phyloP scores from a whole-genome alignment of 35 echinoderm and acorn worm species.

The Holothuria glaberrima region DNA sequence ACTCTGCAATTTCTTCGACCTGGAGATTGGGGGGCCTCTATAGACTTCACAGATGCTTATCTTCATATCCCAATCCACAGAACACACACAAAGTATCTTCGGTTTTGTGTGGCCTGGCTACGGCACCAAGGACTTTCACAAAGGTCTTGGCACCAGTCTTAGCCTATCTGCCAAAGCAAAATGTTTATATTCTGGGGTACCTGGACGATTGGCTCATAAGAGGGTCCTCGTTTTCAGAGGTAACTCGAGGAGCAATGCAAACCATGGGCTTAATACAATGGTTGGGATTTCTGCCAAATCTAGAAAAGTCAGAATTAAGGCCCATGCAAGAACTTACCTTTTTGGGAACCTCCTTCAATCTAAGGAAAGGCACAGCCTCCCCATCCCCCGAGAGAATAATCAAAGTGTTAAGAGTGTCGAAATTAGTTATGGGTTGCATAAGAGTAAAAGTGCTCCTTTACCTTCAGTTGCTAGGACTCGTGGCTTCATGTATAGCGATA shows the following conservation, averaged over 20 bases:
- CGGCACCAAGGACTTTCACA: constrained; percentile 24
- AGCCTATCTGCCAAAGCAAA: not conserved
- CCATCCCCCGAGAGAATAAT: not conserved
- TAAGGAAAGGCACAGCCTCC: not conserved
- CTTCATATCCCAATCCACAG: not conserved
- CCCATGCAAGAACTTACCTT: not conserved
- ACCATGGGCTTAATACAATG: not conserved
- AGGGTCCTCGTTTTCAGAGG: not conserved
- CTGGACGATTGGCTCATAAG: constrained; percentile 8
- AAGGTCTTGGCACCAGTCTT: not conserved
- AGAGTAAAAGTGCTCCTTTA: not conserved
- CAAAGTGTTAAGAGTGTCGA: not conserved
- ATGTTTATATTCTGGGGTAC: not conserved
- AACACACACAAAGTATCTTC: not conserved
- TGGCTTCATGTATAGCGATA: not conserved
- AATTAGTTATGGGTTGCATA: not conserved
- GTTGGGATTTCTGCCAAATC: constrained; percentile 2
- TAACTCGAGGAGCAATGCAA: not conserved
- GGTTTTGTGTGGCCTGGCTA: constrained; percentile 9
- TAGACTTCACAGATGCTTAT: constrained; percentile 30
- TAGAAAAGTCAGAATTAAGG: not conserved
- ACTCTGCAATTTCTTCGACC: not conserved
- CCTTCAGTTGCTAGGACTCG: not conserved
- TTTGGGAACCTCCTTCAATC: not conserved
- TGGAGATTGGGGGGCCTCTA: constrained; percentile 21